Conservation (phyloP, 2,113 vertebrate species). For the Entelurus aequoreus region DNA sequence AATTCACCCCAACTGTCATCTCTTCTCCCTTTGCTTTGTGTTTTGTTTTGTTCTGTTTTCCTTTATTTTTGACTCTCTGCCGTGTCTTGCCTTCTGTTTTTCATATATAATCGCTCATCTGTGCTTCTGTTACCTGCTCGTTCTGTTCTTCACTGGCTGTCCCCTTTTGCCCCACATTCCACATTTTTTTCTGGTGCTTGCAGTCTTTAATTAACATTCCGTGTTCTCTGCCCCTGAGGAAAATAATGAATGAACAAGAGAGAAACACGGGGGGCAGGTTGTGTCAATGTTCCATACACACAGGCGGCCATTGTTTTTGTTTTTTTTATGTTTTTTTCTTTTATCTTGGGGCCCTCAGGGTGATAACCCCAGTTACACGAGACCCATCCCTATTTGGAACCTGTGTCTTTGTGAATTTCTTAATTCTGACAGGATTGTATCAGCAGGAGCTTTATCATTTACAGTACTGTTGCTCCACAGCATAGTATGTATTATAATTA, state of each 20-base stretch:
- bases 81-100: constrained; percentile 11
- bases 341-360: constrained; percentile 30
- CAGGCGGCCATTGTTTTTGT: constrained; percentile 58
- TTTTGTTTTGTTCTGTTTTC: constrained; percentile 3
- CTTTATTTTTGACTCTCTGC: constrained; percentile 5
- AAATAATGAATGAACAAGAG: constrained; percentile 43
- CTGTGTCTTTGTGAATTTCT: constrained; percentile 19
- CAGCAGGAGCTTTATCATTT: background rate
- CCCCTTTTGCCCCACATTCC: constrained; percentile 16
- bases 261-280: constrained; percentile 47
- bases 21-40: background rate
- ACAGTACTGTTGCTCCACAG: background rate
- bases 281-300: constrained; percentile 57
- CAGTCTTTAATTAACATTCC: constrained; percentile 72
- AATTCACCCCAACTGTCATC: constrained; percentile 4
- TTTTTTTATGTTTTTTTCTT: background rate
- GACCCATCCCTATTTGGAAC: constrained; percentile 22
- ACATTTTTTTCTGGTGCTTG: constrained; percentile 24
- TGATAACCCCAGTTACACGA: constrained; percentile 56
- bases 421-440: constrained; percentile 9
- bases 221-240: constrained; percentile 49
- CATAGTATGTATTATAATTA: background rate
- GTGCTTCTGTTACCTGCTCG: constrained; percentile 9
- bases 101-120: constrained; percentile 23
- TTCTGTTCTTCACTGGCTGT: constrained; percentile 11